Base-by-base conservation (phyloP, 2,113 vertebrate species). In the Nannobrachium achirus region DNA sequence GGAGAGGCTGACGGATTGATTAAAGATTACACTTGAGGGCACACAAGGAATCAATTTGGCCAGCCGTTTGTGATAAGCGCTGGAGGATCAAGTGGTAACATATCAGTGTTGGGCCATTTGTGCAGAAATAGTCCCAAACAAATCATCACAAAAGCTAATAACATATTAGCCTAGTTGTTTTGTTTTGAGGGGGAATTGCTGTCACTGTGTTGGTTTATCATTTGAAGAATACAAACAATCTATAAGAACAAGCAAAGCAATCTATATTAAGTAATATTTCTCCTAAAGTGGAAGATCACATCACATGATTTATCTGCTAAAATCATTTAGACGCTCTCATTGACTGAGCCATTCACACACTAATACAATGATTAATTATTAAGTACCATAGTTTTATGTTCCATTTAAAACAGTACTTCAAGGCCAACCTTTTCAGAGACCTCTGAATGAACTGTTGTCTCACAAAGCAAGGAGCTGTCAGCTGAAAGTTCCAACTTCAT, bases 1-100 rank as follows among this genome's bases (percentile, higher is more conserved):
- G 70, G 81, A 75, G 76, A 90, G 77, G 67, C 73, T 77, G 78
- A 89, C 76, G 80, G 71, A 84, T 84, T 91, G 88, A 88, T 89
- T 89, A 81, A 79, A 71, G 73, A 75, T 75, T 86, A 78, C 80
- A 89, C 81, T 85, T 85, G 79, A 84, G 83, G 81, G 76, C 84
- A 83, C 77, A 71, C 58, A 80, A 3, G 77, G 82, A 86, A 82
- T 79, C 68, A 14, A 75, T 84, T 75, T 40, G 53, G 68, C 63
- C 38, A 53, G 18, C 72, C 46, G 66, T 64, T 64, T 56, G 71
- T 75, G 81, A 84, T 81, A 64, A 78, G 79, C 85, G 81, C 56
- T 67, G 46, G 45, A 10, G 76, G 72, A 70, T 73, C 69, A 66
- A 63, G 70, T 75, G 56, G 25, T 3, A 39, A 56, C 42, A 61